Percentiles rank a stretch among this genome's conserved stretches.
These are phyloP conservation scores for Zophobas atratus DNA, from an alignment of 1,140 invertebrate species.

Conservation along the genomic window DNA sequence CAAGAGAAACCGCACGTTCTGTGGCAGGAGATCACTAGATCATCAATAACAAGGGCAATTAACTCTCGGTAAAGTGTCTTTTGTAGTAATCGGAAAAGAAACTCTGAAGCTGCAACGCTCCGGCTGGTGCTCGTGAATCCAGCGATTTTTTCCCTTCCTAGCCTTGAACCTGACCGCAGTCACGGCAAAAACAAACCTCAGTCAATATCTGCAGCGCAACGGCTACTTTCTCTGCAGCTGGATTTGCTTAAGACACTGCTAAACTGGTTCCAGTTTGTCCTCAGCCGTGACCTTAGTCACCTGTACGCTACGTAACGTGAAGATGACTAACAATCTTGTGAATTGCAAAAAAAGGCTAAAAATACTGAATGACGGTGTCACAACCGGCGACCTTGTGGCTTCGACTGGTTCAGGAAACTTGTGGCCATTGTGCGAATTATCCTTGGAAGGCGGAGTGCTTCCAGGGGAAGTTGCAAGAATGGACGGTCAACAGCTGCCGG, in stretches of 20 bases:
- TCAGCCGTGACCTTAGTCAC: conserved; percentile 50
- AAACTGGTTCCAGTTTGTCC: conserved; percentile 43
- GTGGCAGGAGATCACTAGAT: too few species aligned
- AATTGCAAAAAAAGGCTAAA: not conserved
- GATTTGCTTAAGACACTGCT: conserved; percentile 36
- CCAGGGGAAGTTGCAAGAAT: not conserved
- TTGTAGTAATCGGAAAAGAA: too few species aligned
- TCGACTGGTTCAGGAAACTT: not conserved
- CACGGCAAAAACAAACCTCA: conserved; percentile 19
- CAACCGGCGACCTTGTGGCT: not conserved
- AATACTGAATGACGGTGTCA: not conserved
- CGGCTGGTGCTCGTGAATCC: not conserved
- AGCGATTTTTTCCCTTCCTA: conserved; percentile 20
- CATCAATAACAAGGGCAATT: too few species aligned
- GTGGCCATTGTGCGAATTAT: not conserved
- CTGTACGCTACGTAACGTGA: conserved; percentile 13
- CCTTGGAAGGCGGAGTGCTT: too few species aligned
- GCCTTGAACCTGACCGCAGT: conserved; percentile 49
- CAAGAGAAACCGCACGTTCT: too few species aligned
- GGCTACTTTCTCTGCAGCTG: conserved; percentile 40
- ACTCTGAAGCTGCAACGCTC: not conserved
- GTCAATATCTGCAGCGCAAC: conserved; percentile 11
- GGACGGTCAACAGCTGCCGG: conserved; percentile 5
- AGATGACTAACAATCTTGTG: not conserved
- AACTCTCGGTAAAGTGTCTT: too few species aligned